Conservation (phyloP, 2,113 vertebrate species). For the Formicarius rufipectus region DNA sequence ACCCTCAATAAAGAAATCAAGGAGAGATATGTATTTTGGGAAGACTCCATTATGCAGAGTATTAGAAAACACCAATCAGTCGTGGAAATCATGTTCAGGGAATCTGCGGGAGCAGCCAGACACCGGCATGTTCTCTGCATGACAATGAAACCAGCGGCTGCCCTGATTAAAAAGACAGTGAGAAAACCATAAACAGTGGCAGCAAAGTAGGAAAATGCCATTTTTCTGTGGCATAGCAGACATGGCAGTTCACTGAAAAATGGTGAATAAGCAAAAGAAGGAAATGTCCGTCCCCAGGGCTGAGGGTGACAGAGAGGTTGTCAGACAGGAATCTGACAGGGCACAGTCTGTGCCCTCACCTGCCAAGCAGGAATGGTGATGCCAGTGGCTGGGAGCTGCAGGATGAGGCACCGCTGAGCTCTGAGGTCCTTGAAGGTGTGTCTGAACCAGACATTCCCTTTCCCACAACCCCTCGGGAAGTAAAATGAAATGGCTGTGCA, state of each 20-base stretch:
- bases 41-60: not conserved
- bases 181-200: not conserved
- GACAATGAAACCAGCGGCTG: not conserved
- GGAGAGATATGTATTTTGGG: not conserved
- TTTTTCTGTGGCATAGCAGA: not conserved
- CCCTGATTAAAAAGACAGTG: not conserved
- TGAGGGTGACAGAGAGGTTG: not conserved
- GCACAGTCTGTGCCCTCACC: not conserved
- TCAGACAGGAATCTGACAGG: accelerated
- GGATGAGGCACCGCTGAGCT: accelerated
- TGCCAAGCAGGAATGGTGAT: accelerated
- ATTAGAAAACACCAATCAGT: conserved; percentile 16
- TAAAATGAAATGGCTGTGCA: accelerated
- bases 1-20: not conserved
- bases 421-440: not conserved
- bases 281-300: accelerated
- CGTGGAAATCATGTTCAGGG: not conserved
- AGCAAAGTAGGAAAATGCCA: not conserved
- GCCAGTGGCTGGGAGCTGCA: accelerated
- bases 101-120: not conserved
- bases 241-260: not conserved
- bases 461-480: accelerated
- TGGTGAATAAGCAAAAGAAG: not conserved
- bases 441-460: not conserved
- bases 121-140: not conserved